Conservation (phyloP, 2,797 vertebrate species). For the Gila robusta region DNA sequence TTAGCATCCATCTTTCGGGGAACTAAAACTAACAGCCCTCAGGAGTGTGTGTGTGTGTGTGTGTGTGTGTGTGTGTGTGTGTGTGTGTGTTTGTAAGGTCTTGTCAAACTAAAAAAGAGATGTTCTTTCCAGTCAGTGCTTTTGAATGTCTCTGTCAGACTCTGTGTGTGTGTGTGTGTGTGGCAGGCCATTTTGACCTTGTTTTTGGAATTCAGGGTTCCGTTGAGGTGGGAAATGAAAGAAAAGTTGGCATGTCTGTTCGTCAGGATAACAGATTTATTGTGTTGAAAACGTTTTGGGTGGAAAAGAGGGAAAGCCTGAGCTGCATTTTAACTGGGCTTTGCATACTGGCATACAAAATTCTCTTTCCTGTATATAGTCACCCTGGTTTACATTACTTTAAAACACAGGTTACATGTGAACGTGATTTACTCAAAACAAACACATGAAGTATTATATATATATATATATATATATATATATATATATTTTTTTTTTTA, state of each 20-base stretch:
- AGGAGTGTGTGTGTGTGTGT: neutral
- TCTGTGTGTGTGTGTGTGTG: conserved; percentile 15
- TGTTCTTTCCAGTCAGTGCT: conserved; percentile 47
- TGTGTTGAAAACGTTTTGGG: conserved; percentile 31
- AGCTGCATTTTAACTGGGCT: conserved; percentile 32
- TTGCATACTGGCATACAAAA: conserved; percentile 13
- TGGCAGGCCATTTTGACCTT: conserved; percentile 39
- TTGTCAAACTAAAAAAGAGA: conserved; percentile 36
- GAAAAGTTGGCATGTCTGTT: conserved; percentile 25
- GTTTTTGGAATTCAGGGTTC: conserved; percentile 24
- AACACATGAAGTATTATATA: neutral
- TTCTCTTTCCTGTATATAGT: neutral
- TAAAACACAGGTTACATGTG: neutral
- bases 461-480: neutral
- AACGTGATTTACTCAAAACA: neutral
- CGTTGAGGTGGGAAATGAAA: conserved; percentile 26
- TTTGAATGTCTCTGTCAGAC: conserved; percentile 35
- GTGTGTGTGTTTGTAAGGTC: conserved; percentile 22
- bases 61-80: neutral
- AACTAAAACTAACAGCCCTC: conserved; percentile 4
- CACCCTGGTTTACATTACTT: neutral
- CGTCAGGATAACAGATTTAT: conserved; percentile 33
- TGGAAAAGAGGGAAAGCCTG: conserved; percentile 22
- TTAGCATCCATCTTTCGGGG: conserved; percentile 1
- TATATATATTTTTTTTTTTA: too few species aligned